Base-by-base conservation (phyloP, 2,113 vertebrate genomes). In the Mirza zaza region DNA sequence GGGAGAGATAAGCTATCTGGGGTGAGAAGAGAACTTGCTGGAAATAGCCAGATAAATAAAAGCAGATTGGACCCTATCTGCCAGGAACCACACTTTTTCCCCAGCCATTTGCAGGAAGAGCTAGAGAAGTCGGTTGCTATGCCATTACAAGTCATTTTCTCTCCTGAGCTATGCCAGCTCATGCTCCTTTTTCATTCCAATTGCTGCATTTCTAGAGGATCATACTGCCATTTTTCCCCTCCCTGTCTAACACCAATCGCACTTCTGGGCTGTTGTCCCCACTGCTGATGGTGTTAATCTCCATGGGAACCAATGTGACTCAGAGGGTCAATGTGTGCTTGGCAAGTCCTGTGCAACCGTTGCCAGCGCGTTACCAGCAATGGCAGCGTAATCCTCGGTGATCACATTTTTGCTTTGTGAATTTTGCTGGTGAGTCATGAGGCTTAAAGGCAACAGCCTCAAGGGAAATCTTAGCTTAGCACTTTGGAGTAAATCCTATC, bases 311-410 rank as follows among this genome's bases (percentile, higher is more conserved):
- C 95, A 93, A n/a, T 45, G 83, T 87, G 94, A 87, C 96, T 98
- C 89, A 15, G 91, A 97, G 97, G 96, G 97, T 96, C 97, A 96
- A 59, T 84, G 93, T 97, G 95, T 94, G 93, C 88, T 96, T 97
- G 98, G 89, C 96, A 93, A 93, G 91, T 93, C 89, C 86, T 87
- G 79, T 88, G 86, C 89, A 91, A 89, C 94, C 95, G 77, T 65
- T 96, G 95, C 96, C 97, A 97, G 97, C 88, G 3, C 93, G 95
- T 91, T 80, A 91, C 83, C 90, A 96, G 90, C 73, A 84, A 94
- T 76, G 91, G 91, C 79, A 91, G 92, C 91, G 94, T 92, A 91
- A 95, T 94, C 95, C 79, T 97, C 61, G 1, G 93, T 81, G 93
- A 96, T 96, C 94, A 67, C 59, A 93, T 96, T 96, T 94, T 92